Evolutionary conservation across 2,113 vertebrate genomes (phyloP).

Genomic region (Mormoops blainvillei): DNA sequence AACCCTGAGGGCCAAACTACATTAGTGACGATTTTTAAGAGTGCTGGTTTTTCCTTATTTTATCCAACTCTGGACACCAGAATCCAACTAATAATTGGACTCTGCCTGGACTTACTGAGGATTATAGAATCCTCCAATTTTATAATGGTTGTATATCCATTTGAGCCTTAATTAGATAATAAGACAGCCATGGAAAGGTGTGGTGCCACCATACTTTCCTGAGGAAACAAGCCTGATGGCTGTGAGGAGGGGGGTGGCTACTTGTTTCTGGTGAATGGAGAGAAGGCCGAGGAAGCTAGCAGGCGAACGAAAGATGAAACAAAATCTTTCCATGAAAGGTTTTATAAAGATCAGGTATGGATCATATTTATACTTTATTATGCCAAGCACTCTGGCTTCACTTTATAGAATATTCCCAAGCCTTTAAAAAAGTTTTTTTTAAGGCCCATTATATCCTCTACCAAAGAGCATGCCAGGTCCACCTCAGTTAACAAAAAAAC

Average conservation of each 20-base stretch:
- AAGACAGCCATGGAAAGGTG: not conserved
- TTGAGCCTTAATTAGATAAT: too few relatives aligned
- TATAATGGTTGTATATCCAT: too few relatives aligned
- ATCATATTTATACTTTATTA: not conserved
- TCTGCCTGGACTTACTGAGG: not conserved
- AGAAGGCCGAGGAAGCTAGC: not conserved
- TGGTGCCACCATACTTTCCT: not conserved
- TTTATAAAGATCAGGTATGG: not conserved
- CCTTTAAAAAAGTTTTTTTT: not conserved
- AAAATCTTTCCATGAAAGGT: not conserved
- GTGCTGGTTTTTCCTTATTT: not conserved
- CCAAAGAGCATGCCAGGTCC: not conserved
- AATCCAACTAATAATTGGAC: not conserved
- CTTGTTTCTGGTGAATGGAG: not conserved
- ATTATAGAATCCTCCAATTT: not conserved
- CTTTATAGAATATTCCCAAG: not conserved
- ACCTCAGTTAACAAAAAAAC: not conserved
- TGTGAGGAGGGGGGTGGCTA: rapidly evolving
- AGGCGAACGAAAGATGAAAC: not conserved
- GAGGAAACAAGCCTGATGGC: not conserved
- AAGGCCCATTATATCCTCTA: not conserved
- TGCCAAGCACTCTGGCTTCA: not conserved
- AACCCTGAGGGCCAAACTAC: not conserved
- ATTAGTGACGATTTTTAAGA: not conserved
- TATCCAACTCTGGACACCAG: not conserved